A percentile compares a stretch with the other conserved stretches of the same genome.
These are phyloP conservation scores for Zonitis immaculata DNA, from an alignment of 2,888 invertebrate species.

Conservation along the genomic window DNA sequence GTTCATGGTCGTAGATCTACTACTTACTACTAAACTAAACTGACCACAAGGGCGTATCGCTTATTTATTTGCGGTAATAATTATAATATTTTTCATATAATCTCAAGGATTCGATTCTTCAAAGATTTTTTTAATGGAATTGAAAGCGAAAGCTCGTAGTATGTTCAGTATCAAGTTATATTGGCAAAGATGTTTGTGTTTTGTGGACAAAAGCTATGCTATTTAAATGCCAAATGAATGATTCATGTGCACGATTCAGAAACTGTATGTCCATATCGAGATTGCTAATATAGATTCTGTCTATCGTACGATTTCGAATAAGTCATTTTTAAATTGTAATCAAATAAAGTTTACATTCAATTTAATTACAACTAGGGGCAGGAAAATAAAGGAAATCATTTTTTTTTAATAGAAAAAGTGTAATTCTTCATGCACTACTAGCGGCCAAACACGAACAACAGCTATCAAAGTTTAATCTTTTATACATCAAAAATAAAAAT, in stretches of 20 bases:
- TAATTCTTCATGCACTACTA: background rate
- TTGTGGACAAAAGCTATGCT: constrained; percentile 26
- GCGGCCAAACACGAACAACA: background rate
- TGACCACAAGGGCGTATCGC: background rate
- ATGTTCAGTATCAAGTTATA: constrained; percentile 6
- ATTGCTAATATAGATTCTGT: constrained; percentile 22
- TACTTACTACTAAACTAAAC: background rate
- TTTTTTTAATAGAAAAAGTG: too few species aligned
- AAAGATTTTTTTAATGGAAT: background rate
- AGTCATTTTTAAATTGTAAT: too few species aligned
- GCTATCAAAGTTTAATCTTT: too few species aligned
- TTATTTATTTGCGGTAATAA: background rate
- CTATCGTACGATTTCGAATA: constrained; percentile 3
- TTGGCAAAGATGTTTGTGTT: constrained; percentile 18
- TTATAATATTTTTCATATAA: background rate
- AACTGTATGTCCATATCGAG: constrained; percentile 20
- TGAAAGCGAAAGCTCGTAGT: constrained; percentile 21
- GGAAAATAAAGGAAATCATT: too few species aligned
- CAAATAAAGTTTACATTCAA: too few species aligned
- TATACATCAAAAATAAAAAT: too few species aligned
- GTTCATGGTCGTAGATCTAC: background rate
- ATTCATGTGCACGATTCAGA: constrained; percentile 29
- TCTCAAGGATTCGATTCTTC: constrained; percentile 1
- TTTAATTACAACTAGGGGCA: too few species aligned
- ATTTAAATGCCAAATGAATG: constrained; percentile 35